Percentiles rank a stretch among this genome's conserved stretches.
Evolutionary conservation across 2,113 vertebrate species (phyloP).

Genomic region (Brachyistius frenatus): DNA sequence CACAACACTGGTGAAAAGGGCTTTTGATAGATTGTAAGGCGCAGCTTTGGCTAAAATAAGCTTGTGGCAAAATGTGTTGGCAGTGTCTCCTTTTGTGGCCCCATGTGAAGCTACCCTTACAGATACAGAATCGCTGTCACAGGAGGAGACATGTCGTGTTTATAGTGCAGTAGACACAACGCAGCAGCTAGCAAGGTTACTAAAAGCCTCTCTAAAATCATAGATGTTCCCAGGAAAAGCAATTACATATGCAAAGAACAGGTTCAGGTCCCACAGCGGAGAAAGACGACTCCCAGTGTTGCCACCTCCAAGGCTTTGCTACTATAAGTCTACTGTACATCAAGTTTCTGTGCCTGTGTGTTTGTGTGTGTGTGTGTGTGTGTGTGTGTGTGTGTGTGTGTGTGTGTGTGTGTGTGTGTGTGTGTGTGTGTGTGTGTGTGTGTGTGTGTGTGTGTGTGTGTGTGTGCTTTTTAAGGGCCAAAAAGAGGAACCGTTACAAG

Average conservation of each 20-base stretch:
- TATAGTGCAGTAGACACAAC: slow-evolving; percentile 55
- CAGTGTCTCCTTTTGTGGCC: slow-evolving; percentile 37
- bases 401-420: background rate
- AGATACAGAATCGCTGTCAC: slow-evolving; percentile 31
- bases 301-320: slow-evolving; percentile 35
- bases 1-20: slow-evolving; percentile 17
- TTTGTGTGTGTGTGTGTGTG: slow-evolving; percentile 6
- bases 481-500: slow-evolving; percentile 42
- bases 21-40: slow-evolving; percentile 72
- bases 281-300: slow-evolving; percentile 27
- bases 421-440: slow-evolving; percentile 10
- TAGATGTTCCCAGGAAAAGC: slow-evolving; percentile 43
- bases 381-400: background rate
- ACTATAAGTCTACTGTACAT: slow-evolving; percentile 17
- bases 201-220: slow-evolving; percentile 50
- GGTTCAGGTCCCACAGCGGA: slow-evolving; percentile 27
- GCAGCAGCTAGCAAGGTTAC: slow-evolving; percentile 60
- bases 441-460: background rate
- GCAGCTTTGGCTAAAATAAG: slow-evolving; percentile 75
- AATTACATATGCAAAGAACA: slow-evolving; percentile 37
- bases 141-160: slow-evolving; percentile 26
- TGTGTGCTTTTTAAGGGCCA: slow-evolving; percentile 1
- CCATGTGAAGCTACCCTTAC: slow-evolving; percentile 6
- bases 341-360: slow-evolving; percentile 11
- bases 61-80: slow-evolving; percentile 60